Evolutionary conservation across 2,797 vertebrate genomes (phyloP), one percentile per base, ranked within the genome.

Genomic region (Melanotaenia nigrans): DNA sequence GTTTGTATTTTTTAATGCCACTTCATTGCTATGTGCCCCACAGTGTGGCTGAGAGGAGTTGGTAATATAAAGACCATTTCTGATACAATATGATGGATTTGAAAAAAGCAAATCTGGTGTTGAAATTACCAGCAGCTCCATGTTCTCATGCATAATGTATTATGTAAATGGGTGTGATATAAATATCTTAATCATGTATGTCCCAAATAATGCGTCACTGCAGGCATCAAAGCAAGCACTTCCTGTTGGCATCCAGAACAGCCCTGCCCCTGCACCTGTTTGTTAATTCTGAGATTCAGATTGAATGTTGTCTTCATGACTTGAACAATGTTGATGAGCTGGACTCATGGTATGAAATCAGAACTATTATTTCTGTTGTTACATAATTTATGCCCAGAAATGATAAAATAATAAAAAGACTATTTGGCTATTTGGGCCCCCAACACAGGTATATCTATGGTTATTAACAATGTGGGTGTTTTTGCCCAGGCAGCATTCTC

Each of bases 71-170:
- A 25, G 55, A 8, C 42, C 30, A 61, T 73, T 76, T 68, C 47
- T 59, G 74, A 77, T 70, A 61, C 6, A n/a, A 85, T 81, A 80
- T 72, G 49, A 85, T 80, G 82, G 78, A 88, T 73, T 66, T 73
- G 69, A 90, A 87, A 67, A 78, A 79, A 87, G 74, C 68, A 85
- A 90, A 90, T 90, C 86, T 77, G 57, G 80, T 54, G 78, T 84
- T 83, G 61, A 73, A 82, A 68, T 79, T 68, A 79, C 77, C 61
- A 75, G 72, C 67, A 67, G 55, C 80, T 75, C 68, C 2, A 16
- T 63, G 28, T 59, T 70, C 74, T 86, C 58, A 81, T 88, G 28
- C 77, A 87, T 87, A 81, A 85, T 87, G 32, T 56, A 87, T 87
- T 82, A 84, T 78, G 71, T 53, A 79, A 83, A 85, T 77, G 13